Base-by-base conservation (phyloP, 2,888 invertebrate genomes). In the Drosophila anceps region DNA sequence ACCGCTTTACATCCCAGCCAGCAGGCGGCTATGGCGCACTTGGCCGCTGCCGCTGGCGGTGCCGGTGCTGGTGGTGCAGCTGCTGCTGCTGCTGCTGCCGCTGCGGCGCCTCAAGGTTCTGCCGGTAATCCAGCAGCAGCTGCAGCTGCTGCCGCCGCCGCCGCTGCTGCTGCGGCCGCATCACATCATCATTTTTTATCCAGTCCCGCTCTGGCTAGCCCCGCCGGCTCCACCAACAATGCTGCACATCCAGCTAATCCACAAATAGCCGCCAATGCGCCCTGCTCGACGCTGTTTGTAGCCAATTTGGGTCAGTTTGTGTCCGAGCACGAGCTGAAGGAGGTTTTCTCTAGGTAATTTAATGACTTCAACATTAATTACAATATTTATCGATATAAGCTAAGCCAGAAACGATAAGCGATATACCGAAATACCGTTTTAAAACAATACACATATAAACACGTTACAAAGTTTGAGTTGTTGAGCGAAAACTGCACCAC, bases 241-340 rank as follows among this genome's bases (percentile, higher is more conserved):
- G 95, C 95, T 78, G 83, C 88, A 67, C 91, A 92, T 78, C 88
- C 92, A 75, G 87, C 87, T 65, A 92, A 92, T 80, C 94, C 94
- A 84, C 94, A 94, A 73, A 93, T 94, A 82, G 94, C 95, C 89
- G 94, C 95, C 62, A 96, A 97, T 93, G 96, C 97, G 87, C 98
- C 98, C 88, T 98, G 98, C 95, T 98, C 98, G 91, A 99, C 99
- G 85, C 96, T 99, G 85, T 99, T 99, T 94, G 98, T 99, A 92
- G 99, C 99, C 92, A 99, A 99, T 94, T 95, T 99, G 92, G 98
- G 99, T 86, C 98, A 98, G 94, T 98, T 98, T 93, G 98, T 98
- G 91, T 98, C 98, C 85, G 99, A 99, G 94, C 98, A 99, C 93
- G 99, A 99, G 94, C 96, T 99, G 88, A 98, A 98, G 95, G 98